phyloP scores from a whole-genome alignment of 2,113 vertebrate genomes.

The Gopherus evgoodei region DNA sequence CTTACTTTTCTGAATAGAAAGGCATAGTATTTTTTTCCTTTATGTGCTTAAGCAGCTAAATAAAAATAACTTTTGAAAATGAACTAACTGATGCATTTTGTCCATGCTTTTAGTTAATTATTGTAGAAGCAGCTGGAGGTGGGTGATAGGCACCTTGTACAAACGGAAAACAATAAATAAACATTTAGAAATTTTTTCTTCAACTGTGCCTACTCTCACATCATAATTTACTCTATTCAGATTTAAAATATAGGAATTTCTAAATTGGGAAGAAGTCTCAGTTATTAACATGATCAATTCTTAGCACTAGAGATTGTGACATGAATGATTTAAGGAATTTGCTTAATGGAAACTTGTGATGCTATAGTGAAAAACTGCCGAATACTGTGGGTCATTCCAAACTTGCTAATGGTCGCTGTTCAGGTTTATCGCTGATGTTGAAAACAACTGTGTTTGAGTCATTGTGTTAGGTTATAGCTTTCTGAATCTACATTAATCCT shows the following conservation, averaged over 20 bases:
- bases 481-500: slow-evolving; percentile 54
- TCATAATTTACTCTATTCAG: background rate
- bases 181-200: slow-evolving; percentile 12
- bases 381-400: slow-evolving; percentile 53
- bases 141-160: background rate
- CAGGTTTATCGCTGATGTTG: slow-evolving; percentile 2
- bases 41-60: background rate
- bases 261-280: background rate
- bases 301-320: background rate
- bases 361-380: background rate
- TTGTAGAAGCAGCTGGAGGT: background rate
- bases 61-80: background rate
- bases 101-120: slow-evolving; percentile 13
- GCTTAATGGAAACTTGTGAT: slow-evolving; percentile 25
- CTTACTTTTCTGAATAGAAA: background rate
- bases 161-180: slow-evolving; percentile 21
- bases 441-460: slow-evolving; percentile 34
- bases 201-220: background rate
- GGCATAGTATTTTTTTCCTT: background rate
- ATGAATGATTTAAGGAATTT: slow-evolving; percentile 14
- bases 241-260: background rate
- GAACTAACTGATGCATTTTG: background rate
- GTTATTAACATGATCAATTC: background rate
- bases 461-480: slow-evolving; percentile 46
- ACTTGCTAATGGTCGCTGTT: background rate